Conservation (phyloP, 2,113 vertebrate genomes). For the Ascaphus truei region DNA sequence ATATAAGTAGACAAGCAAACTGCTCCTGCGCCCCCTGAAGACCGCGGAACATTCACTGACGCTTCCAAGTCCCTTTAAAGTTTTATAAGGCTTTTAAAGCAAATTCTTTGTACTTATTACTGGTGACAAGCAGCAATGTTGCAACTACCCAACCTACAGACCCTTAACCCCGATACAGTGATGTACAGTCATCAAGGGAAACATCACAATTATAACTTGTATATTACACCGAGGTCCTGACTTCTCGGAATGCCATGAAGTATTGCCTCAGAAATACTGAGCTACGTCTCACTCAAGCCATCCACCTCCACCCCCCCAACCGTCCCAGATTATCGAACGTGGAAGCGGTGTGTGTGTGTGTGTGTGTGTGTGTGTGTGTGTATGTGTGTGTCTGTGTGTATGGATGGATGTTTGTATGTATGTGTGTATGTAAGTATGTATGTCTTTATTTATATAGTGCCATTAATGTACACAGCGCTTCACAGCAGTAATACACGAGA, state of each 20-base stretch:
- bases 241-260: slow-evolving; percentile 59
- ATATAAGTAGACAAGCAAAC: slow-evolving; percentile 92
- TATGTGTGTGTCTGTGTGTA: no score
- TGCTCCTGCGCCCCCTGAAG: slow-evolving; percentile 64
- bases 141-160: slow-evolving; percentile 75
- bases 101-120: slow-evolving; percentile 78
- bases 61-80: slow-evolving; percentile 86
- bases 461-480: no score
- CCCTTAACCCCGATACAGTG: slow-evolving; percentile 70
- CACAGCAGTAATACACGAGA: no score
- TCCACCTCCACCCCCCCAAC: slow-evolving; percentile 12
- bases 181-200: slow-evolving; percentile 67
- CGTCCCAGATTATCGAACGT: no score
- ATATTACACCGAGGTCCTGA: slow-evolving; percentile 70
- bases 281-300: slow-evolving; percentile 2
- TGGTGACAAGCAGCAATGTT: slow-evolving; percentile 72
- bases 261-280: slow-evolving; percentile 44
- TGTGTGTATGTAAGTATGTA: no score
- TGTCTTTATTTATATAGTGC: no score
- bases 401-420: no score
- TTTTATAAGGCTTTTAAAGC: slow-evolving; percentile 93
- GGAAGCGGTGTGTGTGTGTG: no score
- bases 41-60: slow-evolving; percentile 83
- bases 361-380: no score
- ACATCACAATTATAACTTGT: slow-evolving; percentile 70